A percentile compares a stretch with the other conserved stretches of the same genome.
Evolutionary conservation across 2,888 invertebrate species (phyloP).

Genomic region (Spatulosminthurus flaviceps): DNA sequence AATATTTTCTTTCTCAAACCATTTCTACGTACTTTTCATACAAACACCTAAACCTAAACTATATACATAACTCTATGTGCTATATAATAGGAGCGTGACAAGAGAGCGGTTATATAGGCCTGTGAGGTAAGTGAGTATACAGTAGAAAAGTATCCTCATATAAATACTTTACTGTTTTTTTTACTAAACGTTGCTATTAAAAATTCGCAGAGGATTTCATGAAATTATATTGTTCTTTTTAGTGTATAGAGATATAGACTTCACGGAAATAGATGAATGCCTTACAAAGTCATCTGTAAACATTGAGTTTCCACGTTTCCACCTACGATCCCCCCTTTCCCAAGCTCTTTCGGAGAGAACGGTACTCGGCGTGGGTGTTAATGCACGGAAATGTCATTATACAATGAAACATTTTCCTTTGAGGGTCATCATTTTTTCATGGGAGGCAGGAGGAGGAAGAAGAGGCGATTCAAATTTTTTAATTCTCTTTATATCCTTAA

Average conservation of each 20-base stretch:
- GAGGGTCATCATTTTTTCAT: neutral
- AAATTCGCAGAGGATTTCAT: neutral
- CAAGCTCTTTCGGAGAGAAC: neutral
- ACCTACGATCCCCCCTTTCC: constrained; percentile 1
- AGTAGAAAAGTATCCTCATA: no score
- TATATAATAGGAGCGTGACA: no score
- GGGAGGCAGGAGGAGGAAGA: neutral
- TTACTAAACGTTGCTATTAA: neutral
- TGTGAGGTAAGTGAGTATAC: no score
- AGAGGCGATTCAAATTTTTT: no score
- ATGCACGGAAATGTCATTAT: neutral
- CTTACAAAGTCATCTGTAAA: constrained; percentile 1
- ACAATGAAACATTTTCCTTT: neutral
- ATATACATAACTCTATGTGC: no score
- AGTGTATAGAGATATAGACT: neutral
- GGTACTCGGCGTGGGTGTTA: neutral
- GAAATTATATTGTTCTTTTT: neutral
- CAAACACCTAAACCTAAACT: no score
- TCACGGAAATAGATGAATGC: neutral
- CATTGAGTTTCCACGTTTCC: neutral
- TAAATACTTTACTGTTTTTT: no score
- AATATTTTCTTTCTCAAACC: no score
- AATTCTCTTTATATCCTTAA: no score
- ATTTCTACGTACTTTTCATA: no score
- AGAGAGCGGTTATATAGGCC: no score